Percentiles rank a stretch among this genome's conserved stretches.
Conservation (phyloP, 2,797 vertebrate species). For the Luscinia megarhynchos region DNA sequence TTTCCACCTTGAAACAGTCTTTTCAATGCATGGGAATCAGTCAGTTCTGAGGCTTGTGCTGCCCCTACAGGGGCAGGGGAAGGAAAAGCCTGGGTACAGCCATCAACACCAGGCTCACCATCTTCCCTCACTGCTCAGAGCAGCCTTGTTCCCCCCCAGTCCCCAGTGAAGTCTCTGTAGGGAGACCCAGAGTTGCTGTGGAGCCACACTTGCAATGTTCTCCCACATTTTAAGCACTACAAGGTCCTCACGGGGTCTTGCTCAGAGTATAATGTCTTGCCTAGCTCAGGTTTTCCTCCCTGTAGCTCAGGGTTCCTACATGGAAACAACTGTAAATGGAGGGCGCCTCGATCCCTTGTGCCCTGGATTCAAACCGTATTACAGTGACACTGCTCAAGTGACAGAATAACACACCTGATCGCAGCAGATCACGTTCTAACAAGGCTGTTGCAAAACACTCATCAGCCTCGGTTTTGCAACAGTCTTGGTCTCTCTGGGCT, state of each 20-base stretch:
- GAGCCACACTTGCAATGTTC: neutral
- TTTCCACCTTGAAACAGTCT: neutral
- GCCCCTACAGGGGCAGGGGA: neutral
- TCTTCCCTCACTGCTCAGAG: neutral
- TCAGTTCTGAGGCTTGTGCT: neutral
- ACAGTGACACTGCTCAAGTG: constrained; percentile 54
- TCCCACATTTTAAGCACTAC: constrained; percentile 28
- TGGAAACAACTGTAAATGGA: constrained; percentile 57
- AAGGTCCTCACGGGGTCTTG: constrained; percentile 1
- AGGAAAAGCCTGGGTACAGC: neutral
- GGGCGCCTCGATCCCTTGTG: constrained; percentile 17
- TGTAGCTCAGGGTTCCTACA: constrained; percentile 43
- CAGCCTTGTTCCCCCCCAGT: neutral
- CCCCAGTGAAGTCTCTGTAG: neutral
- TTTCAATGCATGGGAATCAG: neutral
- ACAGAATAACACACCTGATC: constrained; percentile 42
- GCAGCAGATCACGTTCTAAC: constrained; percentile 22
- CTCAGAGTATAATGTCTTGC: neutral
- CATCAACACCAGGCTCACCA: neutral
- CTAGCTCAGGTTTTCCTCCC: constrained; percentile 16
- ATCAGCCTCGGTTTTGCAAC: neutral
- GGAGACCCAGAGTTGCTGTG: neutral
- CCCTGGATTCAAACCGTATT: constrained; percentile 50
- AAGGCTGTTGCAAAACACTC: constrained; percentile 30
- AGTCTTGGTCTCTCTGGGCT: constrained; percentile 15